Conservation (phyloP, 2,888 invertebrate species). For the Branchellion lobata region DNA sequence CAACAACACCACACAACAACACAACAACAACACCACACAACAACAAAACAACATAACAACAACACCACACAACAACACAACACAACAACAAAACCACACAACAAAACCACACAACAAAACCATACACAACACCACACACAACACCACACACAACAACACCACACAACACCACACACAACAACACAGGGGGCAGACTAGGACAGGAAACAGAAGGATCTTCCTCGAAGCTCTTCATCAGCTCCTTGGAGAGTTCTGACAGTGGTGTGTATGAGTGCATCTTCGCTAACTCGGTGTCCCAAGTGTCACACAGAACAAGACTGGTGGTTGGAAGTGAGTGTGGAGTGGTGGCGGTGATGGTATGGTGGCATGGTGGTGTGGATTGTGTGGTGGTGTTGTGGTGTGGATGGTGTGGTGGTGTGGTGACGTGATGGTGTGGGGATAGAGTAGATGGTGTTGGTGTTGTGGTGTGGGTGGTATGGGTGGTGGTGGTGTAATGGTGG, state of each 20-base stretch:
- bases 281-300: conserved; percentile 90
- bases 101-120: conserved; percentile 44
- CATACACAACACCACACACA: conserved; percentile 64
- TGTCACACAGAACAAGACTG: conserved; percentile 90
- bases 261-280: conserved; percentile 96
- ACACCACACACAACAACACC: no score
- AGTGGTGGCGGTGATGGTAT: not conserved
- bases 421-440: not conserved
- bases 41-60: no score
- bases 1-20: no score
- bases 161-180: not conserved
- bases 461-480: not conserved
- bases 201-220: not conserved
- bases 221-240: conserved; percentile 69
- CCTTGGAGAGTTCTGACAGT: conserved; percentile 88
- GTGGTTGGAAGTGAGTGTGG: conserved; percentile 77
- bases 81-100: not conserved
- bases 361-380: not conserved
- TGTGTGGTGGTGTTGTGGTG: not conserved
- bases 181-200: not conserved
- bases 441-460: not conserved
- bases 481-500: not conserved
- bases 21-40: no score
- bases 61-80: no score
- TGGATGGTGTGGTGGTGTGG: not conserved